phyloP scores from a whole-genome alignment of 2,888 invertebrate genomes.

The Iphiclides podalirius region DNA sequence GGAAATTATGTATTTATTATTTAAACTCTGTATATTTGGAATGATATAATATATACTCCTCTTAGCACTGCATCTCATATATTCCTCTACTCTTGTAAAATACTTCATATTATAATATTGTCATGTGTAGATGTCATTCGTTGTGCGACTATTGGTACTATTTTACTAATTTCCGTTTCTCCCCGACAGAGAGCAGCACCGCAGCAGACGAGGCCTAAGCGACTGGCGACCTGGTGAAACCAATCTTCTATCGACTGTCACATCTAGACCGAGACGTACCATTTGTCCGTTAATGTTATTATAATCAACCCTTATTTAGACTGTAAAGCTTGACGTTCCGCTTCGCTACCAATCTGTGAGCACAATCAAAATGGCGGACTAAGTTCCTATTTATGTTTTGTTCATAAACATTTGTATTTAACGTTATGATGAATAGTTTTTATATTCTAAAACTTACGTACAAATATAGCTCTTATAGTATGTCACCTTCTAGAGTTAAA shows the following conservation, averaged over 20 bases:
- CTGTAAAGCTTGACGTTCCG: conserved; percentile 32
- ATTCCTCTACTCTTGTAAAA: no score
- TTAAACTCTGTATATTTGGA: no score
- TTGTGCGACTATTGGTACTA: no score
- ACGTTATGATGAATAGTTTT: neutral
- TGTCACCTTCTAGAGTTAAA: conserved; percentile 66
- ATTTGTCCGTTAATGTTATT: conserved; percentile 33
- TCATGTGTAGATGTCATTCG: no score
- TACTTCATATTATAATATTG: no score
- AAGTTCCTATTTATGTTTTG: conserved; percentile 41
- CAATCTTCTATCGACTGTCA: conserved; percentile 42
- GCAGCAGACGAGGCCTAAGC: conserved; percentile 66
- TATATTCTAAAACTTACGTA: conserved; percentile 37
- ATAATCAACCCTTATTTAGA: conserved; percentile 20
- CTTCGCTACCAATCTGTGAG: conserved; percentile 53
- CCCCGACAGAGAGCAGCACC: conserved; percentile 50
- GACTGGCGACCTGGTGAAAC: conserved; percentile 47
- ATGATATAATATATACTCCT: no score
- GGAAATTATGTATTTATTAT: no score
- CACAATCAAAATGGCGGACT: conserved; percentile 42
- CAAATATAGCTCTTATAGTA: conserved; percentile 55
- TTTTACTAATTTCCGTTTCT: neutral
- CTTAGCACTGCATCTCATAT: no score
- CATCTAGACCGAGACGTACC: conserved; percentile 46
- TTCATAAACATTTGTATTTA: neutral